Percentiles rank a stretch among this genome's conserved stretches.
These are phyloP conservation scores for Dynastes hyllus DNA, from an alignment of 2,888 invertebrate genomes.

Conservation along the genomic window DNA sequence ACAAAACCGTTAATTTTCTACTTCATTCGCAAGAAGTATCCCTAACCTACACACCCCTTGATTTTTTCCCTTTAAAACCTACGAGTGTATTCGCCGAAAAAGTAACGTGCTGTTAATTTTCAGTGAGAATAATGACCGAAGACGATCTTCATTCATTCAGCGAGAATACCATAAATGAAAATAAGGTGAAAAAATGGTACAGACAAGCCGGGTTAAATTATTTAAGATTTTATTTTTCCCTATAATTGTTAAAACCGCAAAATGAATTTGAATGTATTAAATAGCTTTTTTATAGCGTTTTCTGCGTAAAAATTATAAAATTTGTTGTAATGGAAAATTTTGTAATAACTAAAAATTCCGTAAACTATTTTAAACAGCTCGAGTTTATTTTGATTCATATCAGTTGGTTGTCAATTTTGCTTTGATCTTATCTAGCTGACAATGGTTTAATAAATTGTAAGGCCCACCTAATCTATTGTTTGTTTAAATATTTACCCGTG, in stretches of 20 bases:
- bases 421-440: slow-evolving; percentile 12
- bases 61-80: not conserved
- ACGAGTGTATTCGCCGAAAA: not conserved
- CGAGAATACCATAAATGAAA: not conserved
- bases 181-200: slow-evolving; percentile 71
- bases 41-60: not conserved
- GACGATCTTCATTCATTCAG: slow-evolving; percentile 28
- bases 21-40: not conserved
- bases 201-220: slow-evolving; percentile 72
- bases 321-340: too few species aligned
- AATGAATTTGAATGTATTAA: too few species aligned
- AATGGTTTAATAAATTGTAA: too few species aligned
- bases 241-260: not conserved
- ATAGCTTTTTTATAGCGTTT: too few species aligned
- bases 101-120: not conserved
- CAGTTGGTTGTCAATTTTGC: slow-evolving; percentile 2
- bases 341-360: too few species aligned
- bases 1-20: not conserved
- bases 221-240: slow-evolving; percentile 44
- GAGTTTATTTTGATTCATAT: not conserved
- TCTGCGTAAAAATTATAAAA: too few species aligned
- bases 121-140: slow-evolving; percentile 41
- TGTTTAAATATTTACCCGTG: too few species aligned
- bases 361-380: not conserved
- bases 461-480: too few species aligned